Evolutionary conservation across 2,113 vertebrate species (phyloP), one percentile per base, ranked within the genome.

Genomic region (Oxyruncus cristatus): DNA sequence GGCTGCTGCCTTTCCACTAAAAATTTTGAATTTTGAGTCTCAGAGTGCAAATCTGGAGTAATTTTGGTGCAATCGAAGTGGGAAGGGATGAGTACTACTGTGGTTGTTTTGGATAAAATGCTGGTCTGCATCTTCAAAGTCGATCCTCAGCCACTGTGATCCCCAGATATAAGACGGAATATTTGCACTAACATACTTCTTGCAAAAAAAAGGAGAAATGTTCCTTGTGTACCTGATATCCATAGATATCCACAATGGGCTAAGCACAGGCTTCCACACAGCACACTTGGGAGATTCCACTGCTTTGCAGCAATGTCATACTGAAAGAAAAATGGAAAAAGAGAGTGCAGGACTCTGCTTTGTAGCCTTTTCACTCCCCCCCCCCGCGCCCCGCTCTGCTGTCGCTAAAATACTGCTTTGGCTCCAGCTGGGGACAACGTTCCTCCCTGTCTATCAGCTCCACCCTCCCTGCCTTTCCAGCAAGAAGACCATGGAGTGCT

Each of bases 401-500:
- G 7, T 66, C 24, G 44, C 44, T n/a, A 56, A 81, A 77, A 35
- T 27, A 30, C 63, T 65, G 41, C 58, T 55, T 30, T 46, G 67
- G 6, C 58, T 85, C 42, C 0, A 0, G 12, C 58, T 46, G 67
- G 18, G 56, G 13, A 55, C 6, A 22, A 22, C 1, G 1, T 16
- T 71, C 32, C 24, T 52, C 28, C 28, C 24, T 8, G 5, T 5
- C 35, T 8, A 0, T 8, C 1, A 0, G 23, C 20, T 62, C 8
- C 20, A 7, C 5, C 0, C 3, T 56, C 46, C 42, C n/a, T 17
- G 49, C 32, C 27, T 20, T n/a, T 24, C 27, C 28, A 20, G 49
- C 0, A 5, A 28, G 39, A 35, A 11, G 44, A 20, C 2, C 8
- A n/a, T 26, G 0, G 1, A 24, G 35, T 0, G 65, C 32, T 35